Conservation (phyloP, 2,888 invertebrate species). For the Hymenopus coronatus region DNA sequence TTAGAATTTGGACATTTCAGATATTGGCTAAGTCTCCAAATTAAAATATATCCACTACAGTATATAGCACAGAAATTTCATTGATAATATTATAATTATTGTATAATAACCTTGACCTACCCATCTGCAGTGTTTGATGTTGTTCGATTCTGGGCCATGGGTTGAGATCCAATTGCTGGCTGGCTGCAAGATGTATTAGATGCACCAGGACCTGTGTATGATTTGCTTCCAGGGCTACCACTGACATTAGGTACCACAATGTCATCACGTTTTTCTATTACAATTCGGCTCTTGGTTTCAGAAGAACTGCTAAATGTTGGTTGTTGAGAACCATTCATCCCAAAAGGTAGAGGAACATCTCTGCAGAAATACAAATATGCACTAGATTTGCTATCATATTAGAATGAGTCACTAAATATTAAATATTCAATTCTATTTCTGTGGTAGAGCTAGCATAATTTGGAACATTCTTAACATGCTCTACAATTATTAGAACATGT, state of each 20-base stretch:
- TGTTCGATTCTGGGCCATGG: not conserved
- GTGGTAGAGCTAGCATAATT: too few relatives aligned
- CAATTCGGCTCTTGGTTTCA: slow-evolving; percentile 74
- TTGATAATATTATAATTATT: not conserved
- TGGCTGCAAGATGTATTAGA: not conserved
- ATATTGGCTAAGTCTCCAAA: too few relatives aligned
- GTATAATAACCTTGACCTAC: not conserved
- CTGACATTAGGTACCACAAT: slow-evolving; percentile 55
- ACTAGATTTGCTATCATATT: not conserved
- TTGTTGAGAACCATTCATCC: slow-evolving; percentile 22
- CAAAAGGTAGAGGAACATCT: slow-evolving; percentile 33
- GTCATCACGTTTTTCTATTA: slow-evolving; percentile 72
- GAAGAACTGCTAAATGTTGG: slow-evolving; percentile 70
- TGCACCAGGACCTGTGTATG: not conserved
- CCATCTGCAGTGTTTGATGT: not conserved
- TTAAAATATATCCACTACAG: too few relatives aligned
- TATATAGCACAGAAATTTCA: too few relatives aligned
- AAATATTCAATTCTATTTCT: too few relatives aligned
- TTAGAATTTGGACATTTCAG: too few relatives aligned
- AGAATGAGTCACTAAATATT: too few relatives aligned
- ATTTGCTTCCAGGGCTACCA: slow-evolving; percentile 27
- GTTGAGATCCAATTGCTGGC: not conserved
- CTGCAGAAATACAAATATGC: slow-evolving; percentile 20
- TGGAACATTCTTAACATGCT: too few relatives aligned
- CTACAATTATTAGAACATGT: too few relatives aligned